phyloP scores from a whole-genome alignment of 2,113 vertebrate genomes.

The Myrmophylax atrothorax region DNA sequence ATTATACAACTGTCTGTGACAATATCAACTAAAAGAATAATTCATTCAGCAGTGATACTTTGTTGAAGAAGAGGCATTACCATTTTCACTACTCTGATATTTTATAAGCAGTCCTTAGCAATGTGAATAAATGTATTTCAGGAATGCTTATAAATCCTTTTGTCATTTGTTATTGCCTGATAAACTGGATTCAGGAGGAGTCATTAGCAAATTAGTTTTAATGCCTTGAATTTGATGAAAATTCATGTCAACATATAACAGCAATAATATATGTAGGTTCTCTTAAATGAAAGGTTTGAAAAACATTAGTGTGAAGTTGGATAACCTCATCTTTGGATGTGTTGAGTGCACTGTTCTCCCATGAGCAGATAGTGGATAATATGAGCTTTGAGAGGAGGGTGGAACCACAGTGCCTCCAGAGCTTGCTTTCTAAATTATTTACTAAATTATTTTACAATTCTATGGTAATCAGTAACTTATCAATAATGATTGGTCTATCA shows the following conservation, averaged over 20 bases:
- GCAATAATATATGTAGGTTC: background rate
- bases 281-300: background rate
- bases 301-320: background rate
- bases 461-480: background rate
- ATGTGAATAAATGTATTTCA: background rate
- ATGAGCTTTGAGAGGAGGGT: background rate
- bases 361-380: background rate
- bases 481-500: background rate
- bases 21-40: background rate
- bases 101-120: background rate
- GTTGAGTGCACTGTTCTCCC: background rate
- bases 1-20: background rate
- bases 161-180: background rate
- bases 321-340: background rate
- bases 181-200: background rate
- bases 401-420: background rate
- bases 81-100: background rate
- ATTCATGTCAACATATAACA: background rate
- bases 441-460: background rate
- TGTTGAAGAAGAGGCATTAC: background rate
- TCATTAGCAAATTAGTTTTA: background rate
- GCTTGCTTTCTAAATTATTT: background rate
- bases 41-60: background rate
- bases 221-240: background rate
- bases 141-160: background rate